These are phyloP conservation scores for Hemicrepidius hirtus DNA, from an alignment of 2,888 invertebrate species.

Conservation along the genomic window DNA sequence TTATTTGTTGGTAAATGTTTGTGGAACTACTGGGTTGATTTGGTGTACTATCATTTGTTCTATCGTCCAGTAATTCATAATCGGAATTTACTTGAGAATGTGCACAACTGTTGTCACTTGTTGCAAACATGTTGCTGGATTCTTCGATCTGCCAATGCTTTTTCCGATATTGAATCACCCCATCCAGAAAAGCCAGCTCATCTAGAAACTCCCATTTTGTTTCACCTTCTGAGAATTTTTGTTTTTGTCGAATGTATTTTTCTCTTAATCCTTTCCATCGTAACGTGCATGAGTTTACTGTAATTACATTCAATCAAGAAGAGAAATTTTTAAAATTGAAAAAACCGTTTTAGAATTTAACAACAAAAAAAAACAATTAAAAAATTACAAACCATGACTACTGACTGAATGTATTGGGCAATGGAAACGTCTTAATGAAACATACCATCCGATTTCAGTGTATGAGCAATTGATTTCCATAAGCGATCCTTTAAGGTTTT, in stretches of 20 bases:
- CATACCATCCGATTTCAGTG: conserved; percentile 58
- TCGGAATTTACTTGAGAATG: conserved; percentile 46
- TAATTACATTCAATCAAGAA: conserved; percentile 14
- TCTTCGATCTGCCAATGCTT: conserved; percentile 54
- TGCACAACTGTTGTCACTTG: conserved; percentile 41
- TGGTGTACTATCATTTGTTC: conserved; percentile 42
- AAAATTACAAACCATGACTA: no score
- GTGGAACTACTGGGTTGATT: conserved; percentile 47
- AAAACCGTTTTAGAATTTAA: no score
- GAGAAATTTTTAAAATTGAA: no score
- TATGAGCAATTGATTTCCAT: conserved; percentile 61
- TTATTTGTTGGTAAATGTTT: conserved; percentile 27
- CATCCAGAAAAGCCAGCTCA: conserved; percentile 63
- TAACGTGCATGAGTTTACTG: conserved; percentile 60
- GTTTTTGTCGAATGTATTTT: conserved; percentile 65
- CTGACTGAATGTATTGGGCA: neutral
- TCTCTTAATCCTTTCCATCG: conserved; percentile 65
- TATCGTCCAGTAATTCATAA: conserved; percentile 43
- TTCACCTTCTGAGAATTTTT: conserved; percentile 62
- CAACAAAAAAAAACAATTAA: no score
- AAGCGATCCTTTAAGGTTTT: conserved; percentile 61
- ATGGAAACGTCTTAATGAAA: neutral
- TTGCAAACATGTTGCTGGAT: conserved; percentile 47
- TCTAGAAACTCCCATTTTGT: conserved; percentile 64
- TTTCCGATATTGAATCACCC: conserved; percentile 63